Base-by-base conservation (phyloP, 2,797 vertebrate species). In the Anabas testudineus region DNA sequence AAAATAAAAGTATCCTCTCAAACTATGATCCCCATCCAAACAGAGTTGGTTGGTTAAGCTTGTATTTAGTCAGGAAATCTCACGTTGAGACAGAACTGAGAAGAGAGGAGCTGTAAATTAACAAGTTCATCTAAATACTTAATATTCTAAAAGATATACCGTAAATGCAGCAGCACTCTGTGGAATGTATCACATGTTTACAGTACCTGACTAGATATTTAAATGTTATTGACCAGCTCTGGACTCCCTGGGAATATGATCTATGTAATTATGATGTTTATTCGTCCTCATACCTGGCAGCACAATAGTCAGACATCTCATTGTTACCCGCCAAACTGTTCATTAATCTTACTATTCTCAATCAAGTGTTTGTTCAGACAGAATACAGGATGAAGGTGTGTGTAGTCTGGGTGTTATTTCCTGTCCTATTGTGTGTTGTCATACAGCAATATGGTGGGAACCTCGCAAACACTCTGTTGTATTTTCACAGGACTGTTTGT, bases 381-480 rank as follows among this genome's bases (percentile, higher is more conserved):
- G 76, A 79, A 67, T 72, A 39, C 87, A 87, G 87, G 84, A 87
- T 74, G 88, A 89, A 91, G 90, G 86, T 85, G 87, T 88, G 89
- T 84, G 81, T 87, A 10, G 78, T 71, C 73, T 84, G 76, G 42
- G 28, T 78, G 81, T 76, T 76, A 87, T 73, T 91, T 90, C 89
- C 88, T 88, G 86, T 74, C 32, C 82, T 24, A 83, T 89, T 90
- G 85, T 91, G 80, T 85, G 84, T 76, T 83, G 75, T 80, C 81
- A 73, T 28, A 69, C 72, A 76, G 70, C n/a, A 7, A 39, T 24
- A 26, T 67, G 81, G 82, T 90, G 91, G 88, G 92, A 91, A 89
- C 79, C 26, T 63, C 14, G 7, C 78, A 16, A 63, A 72, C 0
- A 26, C 47, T 43, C 30, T n/a, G 32, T 61, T 49, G n/a, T 80